These are phyloP conservation scores for Grammomys dolichurus DNA, from an alignment of 2,113 vertebrate genomes.

Conservation along the genomic window DNA sequence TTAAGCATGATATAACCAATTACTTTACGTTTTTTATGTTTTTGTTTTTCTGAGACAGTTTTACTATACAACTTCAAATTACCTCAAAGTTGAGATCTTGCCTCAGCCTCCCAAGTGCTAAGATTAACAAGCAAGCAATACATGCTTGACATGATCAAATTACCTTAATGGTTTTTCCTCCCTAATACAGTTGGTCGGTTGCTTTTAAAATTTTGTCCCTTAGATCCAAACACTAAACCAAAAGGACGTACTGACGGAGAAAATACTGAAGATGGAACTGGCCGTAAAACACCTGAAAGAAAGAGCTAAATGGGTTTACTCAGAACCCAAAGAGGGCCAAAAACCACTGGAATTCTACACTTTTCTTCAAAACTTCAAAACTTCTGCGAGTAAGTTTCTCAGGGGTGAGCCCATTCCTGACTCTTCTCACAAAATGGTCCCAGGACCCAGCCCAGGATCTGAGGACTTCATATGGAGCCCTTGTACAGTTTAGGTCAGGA, in stretches of 20 bases:
- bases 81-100: background rate
- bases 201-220: conserved; percentile 3
- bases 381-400: conserved; percentile 73
- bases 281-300: conserved; percentile 52
- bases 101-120: background rate
- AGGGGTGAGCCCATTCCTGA: background rate
- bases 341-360: conserved; percentile 47
- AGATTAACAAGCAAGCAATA: background rate
- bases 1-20: background rate
- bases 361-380: conserved; percentile 62
- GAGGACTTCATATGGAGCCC: background rate
- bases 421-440: conserved; percentile 41
- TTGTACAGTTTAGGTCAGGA: background rate
- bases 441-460: background rate
- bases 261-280: conserved; percentile 80
- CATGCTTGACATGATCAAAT: background rate
- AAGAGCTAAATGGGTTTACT: conserved; percentile 76
- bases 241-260: conserved; percentile 80
- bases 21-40: background rate
- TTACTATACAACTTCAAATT: background rate
- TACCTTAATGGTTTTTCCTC: conserved; percentile 21
- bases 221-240: conserved; percentile 83
- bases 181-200: background rate
- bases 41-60: background rate
- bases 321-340: conserved; percentile 48